phyloP scores from a whole-genome alignment of 2,797 vertebrate species.

The Pangasius macronema region DNA sequence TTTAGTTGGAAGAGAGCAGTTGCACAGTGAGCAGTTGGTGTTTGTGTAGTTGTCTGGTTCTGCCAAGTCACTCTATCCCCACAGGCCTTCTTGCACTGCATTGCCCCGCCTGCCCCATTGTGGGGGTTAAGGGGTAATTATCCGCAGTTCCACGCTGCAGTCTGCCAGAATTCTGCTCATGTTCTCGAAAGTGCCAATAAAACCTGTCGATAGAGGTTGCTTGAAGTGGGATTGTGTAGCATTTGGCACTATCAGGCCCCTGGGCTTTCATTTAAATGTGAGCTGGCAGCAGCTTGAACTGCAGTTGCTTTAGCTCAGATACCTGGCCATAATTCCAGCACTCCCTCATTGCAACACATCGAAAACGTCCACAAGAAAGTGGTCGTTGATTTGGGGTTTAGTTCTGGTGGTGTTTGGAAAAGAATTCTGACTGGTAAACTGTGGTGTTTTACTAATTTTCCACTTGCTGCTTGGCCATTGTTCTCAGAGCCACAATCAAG shows the following conservation, averaged over 20 bases:
- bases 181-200: slow-evolving; percentile 57
- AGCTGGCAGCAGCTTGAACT: slow-evolving; percentile 21
- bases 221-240: slow-evolving; percentile 70
- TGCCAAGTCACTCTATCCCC: slow-evolving; percentile 39
- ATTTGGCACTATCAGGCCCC: slow-evolving; percentile 4
- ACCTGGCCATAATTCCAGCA: background rate
- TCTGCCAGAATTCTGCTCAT: slow-evolving; percentile 53
- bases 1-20: slow-evolving; percentile 65
- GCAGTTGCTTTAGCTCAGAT: background rate
- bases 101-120: slow-evolving; percentile 32
- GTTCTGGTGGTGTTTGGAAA: background rate
- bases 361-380: background rate
- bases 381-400: background rate
- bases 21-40: slow-evolving; percentile 57
- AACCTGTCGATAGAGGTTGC: slow-evolving; percentile 44
- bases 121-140: slow-evolving; percentile 52
- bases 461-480: background rate
- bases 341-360: background rate
- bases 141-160: slow-evolving; percentile 52
- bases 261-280: slow-evolving; percentile 19
- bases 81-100: slow-evolving; percentile 46
- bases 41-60: slow-evolving; percentile 48
- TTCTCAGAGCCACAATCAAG: background rate
- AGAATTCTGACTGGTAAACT: background rate
- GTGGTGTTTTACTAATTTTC: background rate